Evolutionary conservation across 1,140 invertebrate genomes (phyloP).

Genomic region (Bombus pyrosoma): DNA sequence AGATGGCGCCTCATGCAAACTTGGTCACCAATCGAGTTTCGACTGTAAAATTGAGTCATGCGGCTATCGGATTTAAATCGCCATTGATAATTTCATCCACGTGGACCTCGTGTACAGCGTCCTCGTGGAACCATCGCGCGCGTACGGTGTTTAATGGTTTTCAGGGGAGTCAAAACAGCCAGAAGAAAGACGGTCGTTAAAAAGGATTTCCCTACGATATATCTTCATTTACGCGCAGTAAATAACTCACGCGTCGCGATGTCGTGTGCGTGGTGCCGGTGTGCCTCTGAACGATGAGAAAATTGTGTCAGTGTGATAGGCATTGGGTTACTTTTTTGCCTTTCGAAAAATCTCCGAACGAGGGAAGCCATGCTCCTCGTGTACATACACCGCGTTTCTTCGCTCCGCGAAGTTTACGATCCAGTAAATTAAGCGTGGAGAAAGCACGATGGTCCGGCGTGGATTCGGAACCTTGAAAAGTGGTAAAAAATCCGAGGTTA

Average conservation of each 20-base stretch:
- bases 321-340: conserved; percentile 51
- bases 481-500: conserved; percentile 32
- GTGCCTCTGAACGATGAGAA: conserved; percentile 18
- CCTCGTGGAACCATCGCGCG: conserved; percentile 2
- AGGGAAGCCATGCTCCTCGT: conserved; percentile 1
- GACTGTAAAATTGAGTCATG: not conserved
- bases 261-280: conserved; percentile 23
- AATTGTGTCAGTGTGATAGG: conserved; percentile 61
- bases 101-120: conserved; percentile 38
- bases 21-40: not conserved
- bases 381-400: not conserved
- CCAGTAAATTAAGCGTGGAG: conserved; percentile 42
- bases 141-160: conserved; percentile 44
- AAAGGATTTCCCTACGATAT: conserved; percentile 69
- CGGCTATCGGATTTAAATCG: conserved; percentile 17
- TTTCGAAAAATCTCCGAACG: conserved; percentile 35
- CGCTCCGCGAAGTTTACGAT: conserved; percentile 46
- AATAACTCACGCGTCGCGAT: conserved; percentile 65
- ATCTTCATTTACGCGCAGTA: conserved; percentile 72
- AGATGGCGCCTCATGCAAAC: not conserved
- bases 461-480: conserved; percentile 35
- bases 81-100: not conserved
- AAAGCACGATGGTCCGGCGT: conserved; percentile 28
- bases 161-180: conserved; percentile 10
- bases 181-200: conserved; percentile 58